Evolutionary conservation across 2,888 invertebrate species (phyloP).

Genomic region (Tipula confusa): DNA sequence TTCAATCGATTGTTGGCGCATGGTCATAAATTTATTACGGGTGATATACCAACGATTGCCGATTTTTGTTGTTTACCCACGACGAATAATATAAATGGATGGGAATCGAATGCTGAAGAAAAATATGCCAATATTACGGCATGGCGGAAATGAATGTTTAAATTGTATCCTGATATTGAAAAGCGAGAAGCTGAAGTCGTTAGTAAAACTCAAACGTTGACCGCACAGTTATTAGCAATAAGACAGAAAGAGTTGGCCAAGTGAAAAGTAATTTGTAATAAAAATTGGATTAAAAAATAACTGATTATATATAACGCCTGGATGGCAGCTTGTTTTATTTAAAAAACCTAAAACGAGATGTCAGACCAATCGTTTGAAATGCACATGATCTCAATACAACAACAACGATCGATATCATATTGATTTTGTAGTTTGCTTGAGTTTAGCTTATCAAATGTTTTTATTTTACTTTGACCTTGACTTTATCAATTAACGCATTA

Average conservation of each 20-base stretch:
- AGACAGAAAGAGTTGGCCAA: not conserved
- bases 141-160: not conserved
- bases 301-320: no score
- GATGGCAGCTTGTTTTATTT: no score
- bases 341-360: no score
- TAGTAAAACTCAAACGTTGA: not conserved
- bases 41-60: not conserved
- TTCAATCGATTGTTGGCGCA: not conserved
- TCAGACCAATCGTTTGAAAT: no score
- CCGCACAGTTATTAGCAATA: not conserved
- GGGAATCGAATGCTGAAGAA: not conserved
- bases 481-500: no score
- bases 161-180: not conserved
- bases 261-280: not conserved
- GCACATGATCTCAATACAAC: no score
- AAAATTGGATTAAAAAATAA: not conserved
- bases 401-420: no score
- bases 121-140: not conserved
- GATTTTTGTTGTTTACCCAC: conserved; percentile 3
- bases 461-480: no score
- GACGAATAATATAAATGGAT: not conserved
- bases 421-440: no score
- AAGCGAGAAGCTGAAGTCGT: not conserved
- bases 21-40: not conserved
- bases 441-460: no score